Evolutionary conservation across 1,140 invertebrate species (phyloP).

Genomic region (Octopus bimaculoides): DNA sequence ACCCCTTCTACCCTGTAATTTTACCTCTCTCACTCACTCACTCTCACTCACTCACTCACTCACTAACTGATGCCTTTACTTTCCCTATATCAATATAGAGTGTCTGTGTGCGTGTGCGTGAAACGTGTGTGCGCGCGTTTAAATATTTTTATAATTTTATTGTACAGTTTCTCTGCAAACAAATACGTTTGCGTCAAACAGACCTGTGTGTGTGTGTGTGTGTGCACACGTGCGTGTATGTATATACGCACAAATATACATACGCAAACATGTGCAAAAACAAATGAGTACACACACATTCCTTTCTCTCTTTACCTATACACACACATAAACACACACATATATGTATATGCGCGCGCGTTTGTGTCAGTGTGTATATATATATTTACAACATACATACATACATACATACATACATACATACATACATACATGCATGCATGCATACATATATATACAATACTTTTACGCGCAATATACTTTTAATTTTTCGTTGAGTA

Average conservation of each 20-base stretch:
- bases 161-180: no score
- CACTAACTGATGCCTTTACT: not conserved
- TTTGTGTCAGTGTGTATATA: conserved; percentile 17
- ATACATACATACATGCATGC: conserved; percentile 6
- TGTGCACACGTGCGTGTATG: not conserved
- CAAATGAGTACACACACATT: not conserved
- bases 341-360: not conserved
- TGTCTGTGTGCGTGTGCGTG: not conserved
- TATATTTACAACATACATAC: not conserved
- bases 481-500: not conserved
- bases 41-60: conserved; percentile 8
- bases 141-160: not conserved
- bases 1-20: not conserved
- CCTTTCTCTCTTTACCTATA: not conserved
- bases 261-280: not conserved
- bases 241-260: not conserved
- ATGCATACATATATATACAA: conserved; percentile 4
- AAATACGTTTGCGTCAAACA: no score
- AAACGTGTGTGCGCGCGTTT: not conserved
- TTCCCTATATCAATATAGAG: not conserved
- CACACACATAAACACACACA: not conserved
- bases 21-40: conserved; percentile 10
- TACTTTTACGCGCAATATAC: not conserved
- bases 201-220: not conserved
- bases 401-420: conserved; percentile 7